Percentiles rank a stretch among this genome's conserved stretches.
Evolutionary conservation across 1,140 invertebrate species (phyloP).

Genomic region (Drosophila lowei): DNA sequence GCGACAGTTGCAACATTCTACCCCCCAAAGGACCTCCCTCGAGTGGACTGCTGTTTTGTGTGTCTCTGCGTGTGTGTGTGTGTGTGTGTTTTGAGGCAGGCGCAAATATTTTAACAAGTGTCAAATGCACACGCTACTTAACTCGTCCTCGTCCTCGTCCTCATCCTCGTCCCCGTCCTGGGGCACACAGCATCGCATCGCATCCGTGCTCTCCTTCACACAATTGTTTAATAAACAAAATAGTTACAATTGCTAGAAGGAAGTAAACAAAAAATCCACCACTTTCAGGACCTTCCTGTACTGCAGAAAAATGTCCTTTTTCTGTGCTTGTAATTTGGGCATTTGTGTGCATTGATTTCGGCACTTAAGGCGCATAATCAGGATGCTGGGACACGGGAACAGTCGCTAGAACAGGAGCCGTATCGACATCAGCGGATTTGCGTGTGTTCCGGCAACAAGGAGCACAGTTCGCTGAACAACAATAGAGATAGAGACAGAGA

Average conservation of each 20-base stretch:
- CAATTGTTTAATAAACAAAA: conserved; percentile 79
- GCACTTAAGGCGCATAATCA: conserved; percentile 81
- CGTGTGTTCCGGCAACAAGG: conserved; percentile 40
- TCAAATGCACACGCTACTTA: conserved; percentile 82
- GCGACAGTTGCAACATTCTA: conserved; percentile 43
- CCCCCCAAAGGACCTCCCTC: conserved; percentile 40
- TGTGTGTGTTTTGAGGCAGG: conserved; percentile 54
- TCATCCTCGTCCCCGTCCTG: background rate
- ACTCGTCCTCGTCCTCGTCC: conserved; percentile 42
- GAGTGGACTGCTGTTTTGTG: conserved; percentile 6
- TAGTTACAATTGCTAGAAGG: conserved; percentile 30
- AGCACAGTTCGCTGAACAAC: conserved; percentile 61
- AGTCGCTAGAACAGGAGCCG: background rate
- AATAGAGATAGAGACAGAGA: conserved; percentile 22
- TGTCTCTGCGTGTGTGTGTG: conserved; percentile 19
- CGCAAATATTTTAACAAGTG: conserved; percentile 83
- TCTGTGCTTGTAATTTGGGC: conserved; percentile 73
- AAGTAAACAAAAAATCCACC: background rate
- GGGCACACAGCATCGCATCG: too few relatives aligned
- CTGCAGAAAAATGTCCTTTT: conserved; percentile 30
- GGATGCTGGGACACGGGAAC: background rate
- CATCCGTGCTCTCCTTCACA: too few relatives aligned
- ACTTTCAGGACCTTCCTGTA: background rate
- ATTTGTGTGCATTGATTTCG: conserved; percentile 83
- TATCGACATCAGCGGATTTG: background rate